Base-by-base conservation (phyloP, 2,888 invertebrate species). In the Noctua comes region DNA sequence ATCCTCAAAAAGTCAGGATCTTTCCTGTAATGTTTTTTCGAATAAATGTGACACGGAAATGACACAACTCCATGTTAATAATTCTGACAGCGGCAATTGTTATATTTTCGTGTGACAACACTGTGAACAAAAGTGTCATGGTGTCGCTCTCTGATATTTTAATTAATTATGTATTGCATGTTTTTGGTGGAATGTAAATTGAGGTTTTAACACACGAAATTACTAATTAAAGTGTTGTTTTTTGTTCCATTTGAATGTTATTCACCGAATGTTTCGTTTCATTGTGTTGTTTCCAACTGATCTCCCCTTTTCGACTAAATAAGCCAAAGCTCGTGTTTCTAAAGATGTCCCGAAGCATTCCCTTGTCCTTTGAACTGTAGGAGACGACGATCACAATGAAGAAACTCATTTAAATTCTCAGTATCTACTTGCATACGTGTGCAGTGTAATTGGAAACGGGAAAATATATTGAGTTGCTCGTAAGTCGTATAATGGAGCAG, bases 81-180 rank as follows among this genome's bases (percentile, higher is more conserved):
- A 85, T 83, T 84, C 76, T 68, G 75, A 82, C 73, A 78, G 62
- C 68, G 57, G 62, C 72, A 68, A 84, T 79, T 88, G 85, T 88
- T 68, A 81, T 85, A 88, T 89, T 57, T 84, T 89, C 70, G 70
- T 77, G 65, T 79, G 74, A 79, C 83, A 87, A 85, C 84, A 85
- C 79, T 79, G 75, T 81, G 80, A 79, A 81, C 79, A 71, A 80
- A 88, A 86, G 78, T 86, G 85, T 84, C 81, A 85, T 88, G 88
- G 80, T 79, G 76, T 71, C 76, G 86, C 80, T 82, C 86, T 66
- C 76, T 72, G 81, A 79, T 74, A 83, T 82, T 87, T 77, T 81
- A 86, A 87, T 83, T 85, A 85, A 88, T 82, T 79, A 82, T 73
- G 75, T 43, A 86, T 86, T 84, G 75, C 83, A 78, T 79, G 77